Conservation (phyloP, 2,113 vertebrate species). For the Malurus alboscapulatus region DNA sequence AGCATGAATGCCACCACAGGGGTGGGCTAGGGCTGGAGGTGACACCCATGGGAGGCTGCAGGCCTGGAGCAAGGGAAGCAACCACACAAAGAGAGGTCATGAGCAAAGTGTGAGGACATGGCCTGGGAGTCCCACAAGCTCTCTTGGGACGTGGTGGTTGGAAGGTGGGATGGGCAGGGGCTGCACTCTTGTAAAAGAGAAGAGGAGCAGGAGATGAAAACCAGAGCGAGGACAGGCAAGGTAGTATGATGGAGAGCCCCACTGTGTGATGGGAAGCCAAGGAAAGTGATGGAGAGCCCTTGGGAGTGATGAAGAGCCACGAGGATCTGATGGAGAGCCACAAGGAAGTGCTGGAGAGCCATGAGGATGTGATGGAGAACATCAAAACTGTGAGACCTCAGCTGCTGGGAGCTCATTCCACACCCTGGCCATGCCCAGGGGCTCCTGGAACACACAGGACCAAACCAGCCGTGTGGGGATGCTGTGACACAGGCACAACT, state of each 20-base stretch:
- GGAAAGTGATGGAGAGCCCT: not conserved
- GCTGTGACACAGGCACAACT: not conserved
- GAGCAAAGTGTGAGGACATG: not conserved
- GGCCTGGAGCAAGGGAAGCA: not conserved
- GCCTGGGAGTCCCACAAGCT: not conserved
- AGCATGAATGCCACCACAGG: rapidly evolving
- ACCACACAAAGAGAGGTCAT: not conserved
- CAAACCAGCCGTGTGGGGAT: not conserved
- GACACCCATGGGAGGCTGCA: not conserved
- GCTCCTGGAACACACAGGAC: rapidly evolving
- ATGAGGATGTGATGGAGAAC: not conserved
- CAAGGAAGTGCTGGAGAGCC: not conserved
- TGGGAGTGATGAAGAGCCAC: not conserved
- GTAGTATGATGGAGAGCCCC: not conserved
- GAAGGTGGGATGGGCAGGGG: not conserved
- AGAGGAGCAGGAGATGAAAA: not conserved
- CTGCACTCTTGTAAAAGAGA: rapidly evolving
- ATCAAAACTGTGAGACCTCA: not conserved
- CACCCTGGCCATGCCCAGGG: not conserved
- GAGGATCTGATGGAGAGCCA: not conserved
- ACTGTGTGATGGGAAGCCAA: not conserved
- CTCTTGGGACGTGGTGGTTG: rapidly evolving
- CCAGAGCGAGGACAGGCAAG: not conserved
- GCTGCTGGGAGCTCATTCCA: not conserved
- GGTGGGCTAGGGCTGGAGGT: not conserved